Evolutionary conservation across 2,113 vertebrate species (phyloP), one percentile per base, ranked within the genome.

Genomic region (Callocephalon fimbriatum): DNA sequence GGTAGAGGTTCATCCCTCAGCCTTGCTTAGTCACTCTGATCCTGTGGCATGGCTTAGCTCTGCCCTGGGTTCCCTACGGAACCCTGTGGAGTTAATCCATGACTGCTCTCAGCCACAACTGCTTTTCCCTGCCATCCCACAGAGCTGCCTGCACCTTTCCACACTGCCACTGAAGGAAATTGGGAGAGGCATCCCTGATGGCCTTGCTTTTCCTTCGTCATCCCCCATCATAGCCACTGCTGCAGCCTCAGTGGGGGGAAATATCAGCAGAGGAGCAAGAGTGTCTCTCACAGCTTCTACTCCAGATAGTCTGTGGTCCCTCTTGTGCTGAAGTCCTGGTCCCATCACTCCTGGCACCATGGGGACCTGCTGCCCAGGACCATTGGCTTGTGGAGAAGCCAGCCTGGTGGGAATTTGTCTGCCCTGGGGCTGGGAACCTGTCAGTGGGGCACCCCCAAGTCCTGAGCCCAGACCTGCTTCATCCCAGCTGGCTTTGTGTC

Each of bases 271-370:
- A 4, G 14, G 15, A 86, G 45, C 31, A 38, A n/a, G 10, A 21
- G 45, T 63, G 16, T 16, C 27, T 90, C 58, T 61, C 67, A 58
- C 12, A 74, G 26, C 26, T 47, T 26, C n/a, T 65, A 82, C 50
- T 92, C 50, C 42, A 51, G 35, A 20, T 50, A 54, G 58, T 9
- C 53, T 0, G 2, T 44, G 10, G 21, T 35, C 7, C 5, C 20
- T 11, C 18, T 51, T 1, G 1, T 61, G 62, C 37, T 44, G 35
- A 68, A 68, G 25, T 81, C 48, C 40, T 51, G 32, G 26, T 68
- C 19, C 10, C 0, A 0, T 53, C n/a, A 18, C 47, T 65, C 27
- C 48, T 73, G 81, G 45, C 58, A 73, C 12, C 6, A 2, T 5
- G 1, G 38, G 10, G 50, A 65, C 25, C 7, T 73, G 73, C 40